phyloP scores from a whole-genome alignment of 2,888 invertebrate species.

The Drosophila hamatofila region DNA sequence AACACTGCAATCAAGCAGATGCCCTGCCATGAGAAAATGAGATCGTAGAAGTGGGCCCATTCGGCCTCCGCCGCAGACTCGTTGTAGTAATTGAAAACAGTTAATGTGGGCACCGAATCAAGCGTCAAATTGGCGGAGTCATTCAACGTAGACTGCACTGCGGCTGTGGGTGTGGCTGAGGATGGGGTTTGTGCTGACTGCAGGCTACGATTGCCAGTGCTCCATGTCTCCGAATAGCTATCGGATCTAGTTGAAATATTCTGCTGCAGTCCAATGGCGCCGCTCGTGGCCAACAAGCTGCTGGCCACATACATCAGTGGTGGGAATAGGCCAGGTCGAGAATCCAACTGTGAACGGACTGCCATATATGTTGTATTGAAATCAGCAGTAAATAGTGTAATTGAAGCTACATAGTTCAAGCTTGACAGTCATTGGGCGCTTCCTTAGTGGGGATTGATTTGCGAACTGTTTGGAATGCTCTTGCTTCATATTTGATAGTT shows the following conservation, averaged over 20 bases:
- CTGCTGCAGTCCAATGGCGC: slow-evolving; percentile 55
- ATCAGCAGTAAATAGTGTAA: slow-evolving; percentile 29
- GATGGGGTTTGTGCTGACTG: slow-evolving; percentile 17
- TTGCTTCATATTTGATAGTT: slow-evolving; percentile 41
- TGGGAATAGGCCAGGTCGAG: slow-evolving; percentile 48
- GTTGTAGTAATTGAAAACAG: slow-evolving; percentile 66
- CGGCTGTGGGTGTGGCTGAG: slow-evolving; percentile 18
- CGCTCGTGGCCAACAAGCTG: slow-evolving; percentile 63
- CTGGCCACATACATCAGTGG: slow-evolving; percentile 75
- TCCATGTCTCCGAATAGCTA: slow-evolving; percentile 55
- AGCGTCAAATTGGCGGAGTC: slow-evolving; percentile 34
- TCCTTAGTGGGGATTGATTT: slow-evolving; percentile 42
- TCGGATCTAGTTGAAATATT: slow-evolving; percentile 68
- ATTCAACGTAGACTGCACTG: slow-evolving; percentile 37
- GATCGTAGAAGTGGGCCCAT: slow-evolving; percentile 83
- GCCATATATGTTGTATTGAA: slow-evolving; percentile 60
- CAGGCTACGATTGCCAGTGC: slow-evolving; percentile 42
- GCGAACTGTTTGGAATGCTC: slow-evolving; percentile 37
- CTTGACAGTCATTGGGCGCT: not conserved
- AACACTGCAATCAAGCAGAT: slow-evolving; percentile 88
- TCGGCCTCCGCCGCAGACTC: slow-evolving; percentile 73
- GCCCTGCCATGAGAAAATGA: slow-evolving; percentile 85
- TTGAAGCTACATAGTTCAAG: slow-evolving; percentile 35
- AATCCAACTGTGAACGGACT: slow-evolving; percentile 58
- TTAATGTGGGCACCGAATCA: slow-evolving; percentile 36